Conservation (phyloP, 2,113 vertebrate species). For the Megaceryle maxima region DNA sequence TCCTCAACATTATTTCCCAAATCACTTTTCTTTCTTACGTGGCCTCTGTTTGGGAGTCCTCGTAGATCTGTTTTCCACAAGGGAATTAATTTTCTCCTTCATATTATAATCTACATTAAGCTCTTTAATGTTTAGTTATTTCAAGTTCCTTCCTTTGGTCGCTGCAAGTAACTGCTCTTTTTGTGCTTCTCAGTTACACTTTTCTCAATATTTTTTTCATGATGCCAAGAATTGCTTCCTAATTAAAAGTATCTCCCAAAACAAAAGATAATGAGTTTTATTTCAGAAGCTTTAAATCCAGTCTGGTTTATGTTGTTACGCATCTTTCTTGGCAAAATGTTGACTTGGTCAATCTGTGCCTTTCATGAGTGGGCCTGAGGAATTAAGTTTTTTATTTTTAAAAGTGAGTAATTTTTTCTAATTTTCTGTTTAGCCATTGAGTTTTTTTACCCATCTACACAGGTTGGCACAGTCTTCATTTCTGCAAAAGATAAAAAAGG, state of each 20-base stretch:
- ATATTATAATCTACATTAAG: not conserved
- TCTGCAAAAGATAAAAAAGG: not conserved
- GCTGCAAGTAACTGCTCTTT: not conserved
- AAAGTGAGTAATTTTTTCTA: not conserved
- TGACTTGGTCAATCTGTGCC: not conserved
- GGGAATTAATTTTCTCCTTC: not conserved
- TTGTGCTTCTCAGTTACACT: not conserved
- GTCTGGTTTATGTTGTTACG: not conserved
- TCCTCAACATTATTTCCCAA: not conserved
- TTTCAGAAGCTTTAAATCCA: not conserved
- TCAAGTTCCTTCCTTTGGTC: not conserved
- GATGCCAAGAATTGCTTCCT: not conserved
- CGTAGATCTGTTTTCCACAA: not conserved
- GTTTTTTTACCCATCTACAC: not conserved
- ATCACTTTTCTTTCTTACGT: not conserved
- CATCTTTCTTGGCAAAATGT: rapidly evolving
- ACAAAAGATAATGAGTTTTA: not conserved
- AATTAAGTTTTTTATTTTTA: not conserved
- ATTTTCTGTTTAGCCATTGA: not conserved
- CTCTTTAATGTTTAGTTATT: not conserved
- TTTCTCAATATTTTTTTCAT: not conserved
- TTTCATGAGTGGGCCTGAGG: not conserved
- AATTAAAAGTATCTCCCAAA: not conserved
- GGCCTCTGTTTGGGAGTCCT: not conserved
- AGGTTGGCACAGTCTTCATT: not conserved